phyloP scores from a whole-genome alignment of 2,113 vertebrate species.

The Phrynosoma platyrhinos region DNA sequence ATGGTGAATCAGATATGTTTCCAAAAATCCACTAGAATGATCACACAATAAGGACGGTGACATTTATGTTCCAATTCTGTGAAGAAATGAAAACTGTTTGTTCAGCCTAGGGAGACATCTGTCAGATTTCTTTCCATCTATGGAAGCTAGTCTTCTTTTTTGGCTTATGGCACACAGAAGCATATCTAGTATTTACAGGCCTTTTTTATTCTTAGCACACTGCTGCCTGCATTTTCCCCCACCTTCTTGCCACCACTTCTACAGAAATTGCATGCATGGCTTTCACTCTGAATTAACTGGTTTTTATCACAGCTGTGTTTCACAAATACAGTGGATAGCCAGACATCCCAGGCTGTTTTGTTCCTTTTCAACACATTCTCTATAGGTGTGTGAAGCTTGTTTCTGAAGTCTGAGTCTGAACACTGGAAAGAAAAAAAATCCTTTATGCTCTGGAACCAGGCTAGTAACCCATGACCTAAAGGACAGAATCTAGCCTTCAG shows the following conservation, averaged over 20 bases:
- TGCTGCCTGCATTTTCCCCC: not conserved
- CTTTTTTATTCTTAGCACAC: not conserved
- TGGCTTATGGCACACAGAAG: not conserved
- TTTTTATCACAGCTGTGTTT: slow-evolving; percentile 7
- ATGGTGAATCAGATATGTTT: not conserved
- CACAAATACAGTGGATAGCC: not conserved
- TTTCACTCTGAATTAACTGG: slow-evolving; percentile 5
- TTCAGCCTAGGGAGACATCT: slow-evolving; percentile 10
- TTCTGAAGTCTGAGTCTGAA: no score
- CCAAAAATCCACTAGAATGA: not conserved
- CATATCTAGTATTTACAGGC: not conserved
- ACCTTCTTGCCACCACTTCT: not conserved
- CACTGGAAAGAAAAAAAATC: not conserved
- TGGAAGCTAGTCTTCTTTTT: not conserved
- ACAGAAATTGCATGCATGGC: not conserved
- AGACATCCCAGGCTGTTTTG: not conserved
- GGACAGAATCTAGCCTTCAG: not conserved
- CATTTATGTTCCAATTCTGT: not conserved
- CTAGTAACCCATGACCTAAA: not conserved
- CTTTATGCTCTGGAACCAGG: not conserved
- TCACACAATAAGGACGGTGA: not conserved
- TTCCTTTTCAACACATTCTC: not conserved
- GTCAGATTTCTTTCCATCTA: slow-evolving; percentile 15
- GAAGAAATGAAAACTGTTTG: not conserved
- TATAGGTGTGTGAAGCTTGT: not conserved